Percentiles rank a stretch among this genome's conserved stretches.
Evolutionary conservation across 2,888 invertebrate species (phyloP).

Genomic region (Dione juno): DNA sequence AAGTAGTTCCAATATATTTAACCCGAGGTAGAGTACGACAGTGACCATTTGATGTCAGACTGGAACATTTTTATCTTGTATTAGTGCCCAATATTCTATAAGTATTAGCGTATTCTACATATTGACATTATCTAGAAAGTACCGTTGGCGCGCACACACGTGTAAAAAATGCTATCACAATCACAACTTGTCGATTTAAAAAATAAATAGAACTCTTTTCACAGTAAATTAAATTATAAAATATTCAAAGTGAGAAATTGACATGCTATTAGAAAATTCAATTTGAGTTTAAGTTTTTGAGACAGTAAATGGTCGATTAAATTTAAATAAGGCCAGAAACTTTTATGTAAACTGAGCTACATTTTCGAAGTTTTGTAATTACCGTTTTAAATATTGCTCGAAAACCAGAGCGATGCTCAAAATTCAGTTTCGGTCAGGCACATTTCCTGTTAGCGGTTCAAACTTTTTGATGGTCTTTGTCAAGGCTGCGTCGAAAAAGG

Average conservation of each 20-base stretch:
- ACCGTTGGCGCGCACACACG: too few relatives aligned
- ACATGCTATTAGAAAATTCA: conserved; percentile 36
- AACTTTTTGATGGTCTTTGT: conserved; percentile 64
- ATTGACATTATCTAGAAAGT: too few relatives aligned
- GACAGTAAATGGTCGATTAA: conserved; percentile 36
- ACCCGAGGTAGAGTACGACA: too few relatives aligned
- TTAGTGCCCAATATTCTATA: too few relatives aligned
- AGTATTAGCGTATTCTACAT: too few relatives aligned
- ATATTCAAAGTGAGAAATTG: conserved; percentile 14
- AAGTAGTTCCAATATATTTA: too few relatives aligned
- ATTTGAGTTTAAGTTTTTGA: conserved; percentile 37
- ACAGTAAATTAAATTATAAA: conserved; percentile 1
- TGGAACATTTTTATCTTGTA: too few relatives aligned
- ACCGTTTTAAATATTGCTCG: conserved; percentile 53
- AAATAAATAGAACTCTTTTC: not conserved
- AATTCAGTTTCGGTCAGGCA: conserved; percentile 50
- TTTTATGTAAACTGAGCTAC: conserved; percentile 39
- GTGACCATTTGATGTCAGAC: too few relatives aligned
- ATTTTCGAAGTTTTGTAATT: conserved; percentile 43
- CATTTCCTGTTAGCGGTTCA: conserved; percentile 54
- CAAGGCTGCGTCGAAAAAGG: conserved; percentile 60
- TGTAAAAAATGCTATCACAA: not conserved
- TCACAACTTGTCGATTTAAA: not conserved
- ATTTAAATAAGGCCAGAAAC: conserved; percentile 37
- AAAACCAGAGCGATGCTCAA: conserved; percentile 43